Evolutionary conservation across 1,140 invertebrate genomes (phyloP).

Genomic region (Bombus impatiens): DNA sequence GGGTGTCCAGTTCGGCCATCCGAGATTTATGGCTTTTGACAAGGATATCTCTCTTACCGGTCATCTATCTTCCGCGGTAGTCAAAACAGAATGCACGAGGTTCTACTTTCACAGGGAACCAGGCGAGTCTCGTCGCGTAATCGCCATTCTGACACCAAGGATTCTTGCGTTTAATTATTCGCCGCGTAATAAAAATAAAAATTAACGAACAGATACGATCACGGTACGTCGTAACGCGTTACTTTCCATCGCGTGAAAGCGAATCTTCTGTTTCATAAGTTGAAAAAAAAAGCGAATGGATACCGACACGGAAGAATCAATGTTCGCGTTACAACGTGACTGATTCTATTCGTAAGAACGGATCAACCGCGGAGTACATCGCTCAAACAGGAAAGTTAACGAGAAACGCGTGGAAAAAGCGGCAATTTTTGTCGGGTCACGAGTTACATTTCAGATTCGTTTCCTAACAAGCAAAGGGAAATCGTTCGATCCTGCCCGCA

Average conservation of each 20-base stretch:
- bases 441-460: neutral
- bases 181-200: conserved; percentile 44
- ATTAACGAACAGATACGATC: conserved; percentile 51
- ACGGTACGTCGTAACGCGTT: conserved; percentile 22
- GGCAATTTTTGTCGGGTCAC: neutral
- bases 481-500: conserved; percentile 10
- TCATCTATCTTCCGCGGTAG: neutral
- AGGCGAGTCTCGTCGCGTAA: neutral
- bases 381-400: neutral
- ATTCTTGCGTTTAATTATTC: conserved; percentile 47
- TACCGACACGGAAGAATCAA: conserved; percentile 6
- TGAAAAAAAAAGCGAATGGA: conserved; percentile 30
- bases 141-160: conserved; percentile 40
- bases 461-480: conserved; percentile 22
- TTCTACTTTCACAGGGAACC: conserved; percentile 6
- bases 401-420: neutral
- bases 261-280: conserved; percentile 55
- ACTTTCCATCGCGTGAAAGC: conserved; percentile 62
- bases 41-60: neutral
- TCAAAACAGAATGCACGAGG: neutral
- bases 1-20: neutral
- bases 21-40: conserved; percentile 14
- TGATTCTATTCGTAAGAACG: neutral
- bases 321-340: neutral
- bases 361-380: neutral